Percentiles rank a stretch among this genome's conserved stretches.
phyloP scores from a whole-genome alignment of 1,140 invertebrate genomes.

The Habropoda laboriosa region DNA sequence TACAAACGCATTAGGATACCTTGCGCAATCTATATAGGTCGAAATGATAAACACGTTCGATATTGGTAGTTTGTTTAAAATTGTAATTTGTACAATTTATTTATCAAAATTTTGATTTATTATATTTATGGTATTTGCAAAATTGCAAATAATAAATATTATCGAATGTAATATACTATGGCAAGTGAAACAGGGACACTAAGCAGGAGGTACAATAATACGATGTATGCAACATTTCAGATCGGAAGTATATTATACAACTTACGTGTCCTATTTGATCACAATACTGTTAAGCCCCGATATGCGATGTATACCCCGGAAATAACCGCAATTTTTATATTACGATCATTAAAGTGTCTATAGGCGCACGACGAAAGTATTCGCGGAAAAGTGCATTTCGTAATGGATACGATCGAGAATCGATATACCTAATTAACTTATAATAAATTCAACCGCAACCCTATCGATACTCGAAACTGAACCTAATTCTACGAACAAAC shows the following conservation, averaged over 20 bases:
- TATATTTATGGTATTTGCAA: not conserved
- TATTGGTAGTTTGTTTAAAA: not conserved
- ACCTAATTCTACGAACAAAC: not conserved
- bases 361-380: not conserved
- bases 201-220: not conserved
- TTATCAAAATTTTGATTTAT: not conserved
- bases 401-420: not conserved
- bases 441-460: not conserved
- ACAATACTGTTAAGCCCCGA: constrained; percentile 7
- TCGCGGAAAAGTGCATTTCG: not conserved
- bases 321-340: not conserved
- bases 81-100: not conserved
- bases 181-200: constrained; percentile 28
- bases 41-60: not conserved
- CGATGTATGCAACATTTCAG: constrained; percentile 17
- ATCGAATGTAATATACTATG: not conserved
- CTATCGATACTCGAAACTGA: not conserved
- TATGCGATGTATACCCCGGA: not conserved
- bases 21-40: not conserved
- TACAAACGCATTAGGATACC: not conserved
- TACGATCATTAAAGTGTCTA: too few species aligned
- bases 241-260: constrained; percentile 24
- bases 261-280: constrained; percentile 24
- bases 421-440: not conserved
- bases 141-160: not conserved